Evolutionary conservation across 2,888 invertebrate genomes (phyloP).

Genomic region (Napeogenes sylphis): DNA sequence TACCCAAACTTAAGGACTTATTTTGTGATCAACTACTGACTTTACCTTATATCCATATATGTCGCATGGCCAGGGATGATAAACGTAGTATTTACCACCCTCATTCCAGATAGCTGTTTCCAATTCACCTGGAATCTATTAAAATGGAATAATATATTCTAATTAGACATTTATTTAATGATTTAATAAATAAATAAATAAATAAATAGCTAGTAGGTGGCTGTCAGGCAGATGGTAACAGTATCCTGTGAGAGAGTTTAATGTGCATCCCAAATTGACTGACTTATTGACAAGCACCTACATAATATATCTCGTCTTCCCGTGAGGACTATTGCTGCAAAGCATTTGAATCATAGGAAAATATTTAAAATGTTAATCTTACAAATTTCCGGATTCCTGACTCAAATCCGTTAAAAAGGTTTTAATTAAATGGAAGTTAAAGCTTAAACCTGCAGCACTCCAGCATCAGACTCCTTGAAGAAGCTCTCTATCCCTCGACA

Average conservation of each 20-base stretch:
- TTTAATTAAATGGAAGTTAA: background rate
- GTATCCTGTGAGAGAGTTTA: no score
- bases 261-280: no score
- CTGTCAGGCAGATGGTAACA: no score
- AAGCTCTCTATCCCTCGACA: conserved; percentile 61
- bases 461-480: conserved; percentile 64
- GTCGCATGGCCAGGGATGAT: conserved; percentile 78
- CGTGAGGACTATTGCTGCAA: no score
- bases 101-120: conserved; percentile 78
- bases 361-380: no score
- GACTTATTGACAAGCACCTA: no score
- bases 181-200: no score
- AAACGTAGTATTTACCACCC: conserved; percentile 76
- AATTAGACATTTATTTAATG: no score
- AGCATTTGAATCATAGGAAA: no score
- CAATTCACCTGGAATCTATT: conserved; percentile 63
- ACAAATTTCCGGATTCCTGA: no score
- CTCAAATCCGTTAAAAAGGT: background rate
- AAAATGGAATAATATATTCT: background rate
- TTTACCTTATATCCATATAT: conserved; percentile 56
- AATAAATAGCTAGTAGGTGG: no score
- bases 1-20: background rate
- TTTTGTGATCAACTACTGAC: conserved; percentile 2
- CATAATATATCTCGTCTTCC: no score
- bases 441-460: conserved; percentile 54